Evolutionary conservation across 2,888 invertebrate genomes (phyloP), one percentile per base, ranked within the genome.

Genomic region (Agrotis clavis): DNA sequence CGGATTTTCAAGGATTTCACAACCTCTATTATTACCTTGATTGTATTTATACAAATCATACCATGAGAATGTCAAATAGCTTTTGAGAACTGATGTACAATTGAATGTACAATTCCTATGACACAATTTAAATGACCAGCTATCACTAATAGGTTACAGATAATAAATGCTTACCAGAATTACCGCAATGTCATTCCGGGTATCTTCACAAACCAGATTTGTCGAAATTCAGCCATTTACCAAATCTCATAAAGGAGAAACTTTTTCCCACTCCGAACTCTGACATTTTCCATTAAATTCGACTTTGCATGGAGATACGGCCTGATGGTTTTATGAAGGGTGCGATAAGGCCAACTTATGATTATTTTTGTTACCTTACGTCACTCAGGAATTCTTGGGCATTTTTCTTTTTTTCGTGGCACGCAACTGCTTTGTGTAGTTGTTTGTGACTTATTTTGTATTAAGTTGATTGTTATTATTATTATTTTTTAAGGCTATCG

Each of bases 361-460:
- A 85, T 83, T 83, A 85, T 83, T 85, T 80, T 80, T 85, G 74
- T 85, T 75, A 75, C 83, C 80, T 73, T 57, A 69, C 85, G 85
- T 83, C 85, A 83, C 68, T 83, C 83, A 82, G 61, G 67, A 69
- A 71, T 73, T 71, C 71, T 71, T 71, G 67, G 54, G 53, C 75
- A 61, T 71, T 74, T 82, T 79, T 77, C 73, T 67, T 85, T 74
- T 67, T 74, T 85, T 74, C 41, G 57, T 65, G 45, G 59, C 83
- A 83, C 85, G 83, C 85, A 69, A 83, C 63, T 53, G 18, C 60
- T 63, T 70, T 73, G 77, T 77, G 47, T 66, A 25, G 64, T 35
- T 48, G 3, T 70, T 67, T 57, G 57, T 41, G 30, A 65, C 25
- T 82, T 47, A 61, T 59, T 71, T 79, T 53, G 25, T 77, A 50